Conservation (phyloP, 2,888 invertebrate genomes). For the Drosophila dives region DNA sequence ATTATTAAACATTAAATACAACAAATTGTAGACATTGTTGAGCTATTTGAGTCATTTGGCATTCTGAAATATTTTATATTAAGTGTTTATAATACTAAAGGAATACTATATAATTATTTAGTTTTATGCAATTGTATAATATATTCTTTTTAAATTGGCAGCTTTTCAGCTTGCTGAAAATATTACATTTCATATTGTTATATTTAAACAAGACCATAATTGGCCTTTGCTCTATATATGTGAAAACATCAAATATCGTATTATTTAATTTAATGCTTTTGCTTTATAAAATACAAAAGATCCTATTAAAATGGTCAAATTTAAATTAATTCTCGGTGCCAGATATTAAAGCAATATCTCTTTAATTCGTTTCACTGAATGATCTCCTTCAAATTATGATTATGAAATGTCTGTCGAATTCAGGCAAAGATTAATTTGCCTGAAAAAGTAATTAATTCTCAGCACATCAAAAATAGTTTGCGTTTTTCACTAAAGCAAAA, state of each 20-base stretch:
- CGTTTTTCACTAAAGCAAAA: neutral
- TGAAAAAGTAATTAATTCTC: neutral
- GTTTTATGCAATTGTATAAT: neutral
- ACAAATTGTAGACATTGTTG: neutral
- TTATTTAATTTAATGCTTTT: neutral
- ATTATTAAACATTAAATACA: neutral
- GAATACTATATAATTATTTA: neutral
- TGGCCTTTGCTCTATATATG: neutral
- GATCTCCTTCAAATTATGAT: neutral
- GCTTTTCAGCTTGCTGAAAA: neutral
- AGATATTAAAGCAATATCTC: neutral
- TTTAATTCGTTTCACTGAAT: neutral
- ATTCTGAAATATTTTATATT: neutral
- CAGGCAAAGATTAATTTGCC: neutral
- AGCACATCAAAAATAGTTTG: neutral
- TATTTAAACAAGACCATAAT: neutral
- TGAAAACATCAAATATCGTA: neutral
- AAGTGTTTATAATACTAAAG: neutral
- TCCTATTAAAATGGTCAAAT: neutral
- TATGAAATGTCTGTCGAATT: neutral
- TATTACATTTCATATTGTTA: neutral
- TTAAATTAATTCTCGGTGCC: neutral
- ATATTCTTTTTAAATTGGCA: neutral
- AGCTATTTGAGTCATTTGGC: constrained; percentile 1
- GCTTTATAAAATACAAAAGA: neutral